A percentile compares a stretch with the other conserved stretches of the same genome.
Conservation (phyloP, 2,113 vertebrate genomes). For the Fregata magnificens region DNA sequence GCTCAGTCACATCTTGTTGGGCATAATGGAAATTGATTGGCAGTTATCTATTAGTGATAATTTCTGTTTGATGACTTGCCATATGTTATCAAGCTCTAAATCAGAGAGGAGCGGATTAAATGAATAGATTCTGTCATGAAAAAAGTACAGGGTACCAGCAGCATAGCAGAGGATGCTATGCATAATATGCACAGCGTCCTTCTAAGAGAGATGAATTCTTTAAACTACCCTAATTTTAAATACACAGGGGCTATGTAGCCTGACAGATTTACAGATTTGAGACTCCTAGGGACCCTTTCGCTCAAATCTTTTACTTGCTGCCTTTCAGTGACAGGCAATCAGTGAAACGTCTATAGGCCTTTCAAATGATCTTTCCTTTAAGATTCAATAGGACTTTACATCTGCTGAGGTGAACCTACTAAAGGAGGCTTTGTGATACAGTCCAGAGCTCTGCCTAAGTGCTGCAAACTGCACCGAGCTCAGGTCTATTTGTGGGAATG, state of each 20-base stretch:
- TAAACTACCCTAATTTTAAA: conserved; percentile 37
- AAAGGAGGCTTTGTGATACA: conserved; percentile 31
- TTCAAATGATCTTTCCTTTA: conserved; percentile 44
- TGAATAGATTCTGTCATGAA: conserved; percentile 39
- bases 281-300: background rate
- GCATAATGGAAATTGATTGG: conserved; percentile 62
- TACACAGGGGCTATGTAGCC: background rate
- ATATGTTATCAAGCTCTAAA: conserved; percentile 54
- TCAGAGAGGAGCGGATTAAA: conserved; percentile 21
- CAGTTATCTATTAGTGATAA: conserved; percentile 68
- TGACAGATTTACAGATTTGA: conserved; percentile 49
- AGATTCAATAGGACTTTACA: conserved; percentile 45
- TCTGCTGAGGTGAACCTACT: background rate
- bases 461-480: background rate
- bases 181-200: background rate
- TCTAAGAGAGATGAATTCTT: conserved; percentile 35
- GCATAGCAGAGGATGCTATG: background rate
- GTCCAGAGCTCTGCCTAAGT: conserved; percentile 21
- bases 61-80: conserved; percentile 65
- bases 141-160: conserved; percentile 1
- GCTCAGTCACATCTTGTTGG: conserved; percentile 52
- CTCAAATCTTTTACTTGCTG: conserved; percentile 36
- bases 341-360: background rate
- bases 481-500: conserved; percentile 12
- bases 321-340: conserved; percentile 49